Evolutionary conservation across 2,888 invertebrate genomes (phyloP), one percentile per base, ranked within the genome.

Genomic region (Parapristionchus giblindavisi): DNA sequence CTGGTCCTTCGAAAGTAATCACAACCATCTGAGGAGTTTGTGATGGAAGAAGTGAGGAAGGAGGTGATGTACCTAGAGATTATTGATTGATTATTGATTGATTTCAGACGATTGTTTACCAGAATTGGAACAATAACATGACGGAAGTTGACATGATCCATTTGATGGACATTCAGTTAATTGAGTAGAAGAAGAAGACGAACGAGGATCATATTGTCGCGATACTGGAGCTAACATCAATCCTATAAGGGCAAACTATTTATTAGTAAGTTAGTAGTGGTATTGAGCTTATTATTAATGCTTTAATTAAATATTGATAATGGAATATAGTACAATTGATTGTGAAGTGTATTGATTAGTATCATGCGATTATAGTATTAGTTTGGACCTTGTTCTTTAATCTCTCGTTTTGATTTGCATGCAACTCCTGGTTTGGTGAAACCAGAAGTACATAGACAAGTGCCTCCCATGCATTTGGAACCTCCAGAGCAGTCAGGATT

Each of bases 21-120:
- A 87, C 75, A 40, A 87, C 76, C 87, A 87, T 87, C 78, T 87
- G 87, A 14, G 87, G 87, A 14, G 82, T 81, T 58, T 83, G 76
- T 24, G 78, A 77, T 8, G 77, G 43, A 3, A 77, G 66, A 11
- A 85, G 63, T 8, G 81, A 79, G 32, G 83, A 83, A 1, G 87
- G 87, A 43, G 85, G 82, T 5, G 76, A 65, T 36, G 78, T 80
- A 40, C 87, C 87, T 40, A 79, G 52, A 48, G 14, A 29, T 40
- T 38, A n/a, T n/a, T n/a, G n/a, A n/a, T n/a, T 21, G 48, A 48
- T 48, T 48, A 48, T 11, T 11, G 21, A 48, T 11, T 14, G 48
- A 48, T 48, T 14, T 14, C 48, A 48, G 11, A 48, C 21, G 21
- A 48, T 48, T 11, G 14, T 48, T 24, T 27, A 70, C 70, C 56